A percentile compares a stretch with the other conserved stretches of the same genome.
phyloP scores from a whole-genome alignment of 2,797 vertebrate genomes.

The Momotus momota region DNA sequence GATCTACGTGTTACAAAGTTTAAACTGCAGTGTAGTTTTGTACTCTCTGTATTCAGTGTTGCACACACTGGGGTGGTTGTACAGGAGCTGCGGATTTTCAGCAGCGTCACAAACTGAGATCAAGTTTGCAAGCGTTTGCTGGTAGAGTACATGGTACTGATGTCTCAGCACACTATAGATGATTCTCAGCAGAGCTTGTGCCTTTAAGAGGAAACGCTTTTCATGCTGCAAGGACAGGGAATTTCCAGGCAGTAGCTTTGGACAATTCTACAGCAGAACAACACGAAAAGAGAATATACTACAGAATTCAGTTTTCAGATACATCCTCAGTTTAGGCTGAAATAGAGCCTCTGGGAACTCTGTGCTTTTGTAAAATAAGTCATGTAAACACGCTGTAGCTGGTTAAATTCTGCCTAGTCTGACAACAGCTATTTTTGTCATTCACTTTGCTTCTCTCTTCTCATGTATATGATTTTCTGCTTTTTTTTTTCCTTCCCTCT shows the following conservation, averaged over 20 bases:
- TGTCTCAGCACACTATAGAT: neutral
- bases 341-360: constrained; percentile 13
- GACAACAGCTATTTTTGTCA: constrained; percentile 37
- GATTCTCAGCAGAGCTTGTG: neutral
- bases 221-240: neutral
- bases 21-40: neutral
- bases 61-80: neutral
- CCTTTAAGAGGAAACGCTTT: neutral
- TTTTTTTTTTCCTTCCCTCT: neutral
- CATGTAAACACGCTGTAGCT: neutral
- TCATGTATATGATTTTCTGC: neutral
- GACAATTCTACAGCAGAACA: neutral
- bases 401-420: constrained; percentile 14
- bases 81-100: neutral
- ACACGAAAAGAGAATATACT: neutral
- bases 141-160: neutral
- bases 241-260: neutral
- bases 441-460: constrained; percentile 34
- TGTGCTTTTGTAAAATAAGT: neutral
- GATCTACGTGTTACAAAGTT: neutral
- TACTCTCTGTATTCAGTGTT: neutral
- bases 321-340: neutral
- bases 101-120: neutral
- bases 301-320: neutral
- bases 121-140: neutral